These are phyloP conservation scores for Actenoides hombroni DNA, from an alignment of 2,113 vertebrate genomes.

Conservation along the genomic window DNA sequence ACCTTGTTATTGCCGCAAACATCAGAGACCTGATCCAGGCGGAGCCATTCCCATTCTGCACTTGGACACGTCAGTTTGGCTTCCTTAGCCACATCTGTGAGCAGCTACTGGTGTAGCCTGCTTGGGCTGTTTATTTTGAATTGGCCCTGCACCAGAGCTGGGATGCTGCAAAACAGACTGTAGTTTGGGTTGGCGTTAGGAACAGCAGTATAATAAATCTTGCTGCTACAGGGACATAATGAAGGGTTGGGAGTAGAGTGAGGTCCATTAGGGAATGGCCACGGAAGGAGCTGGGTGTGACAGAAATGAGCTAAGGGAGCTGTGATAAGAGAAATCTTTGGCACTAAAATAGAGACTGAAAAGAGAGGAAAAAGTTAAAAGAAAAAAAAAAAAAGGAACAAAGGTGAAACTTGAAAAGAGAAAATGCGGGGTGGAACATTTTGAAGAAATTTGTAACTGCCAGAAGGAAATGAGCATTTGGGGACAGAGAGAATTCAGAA, in stretches of 20 bases:
- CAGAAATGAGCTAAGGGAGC: not conserved
- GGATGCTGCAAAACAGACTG: not conserved
- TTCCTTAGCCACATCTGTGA: not conserved
- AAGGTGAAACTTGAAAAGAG: not conserved
- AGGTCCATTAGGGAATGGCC: not conserved
- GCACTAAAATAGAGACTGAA: not conserved
- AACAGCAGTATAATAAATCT: not conserved
- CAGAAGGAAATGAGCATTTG: not conserved
- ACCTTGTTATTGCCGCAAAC: not conserved
- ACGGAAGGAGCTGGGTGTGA: not conserved
- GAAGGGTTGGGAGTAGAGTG: accelerated
- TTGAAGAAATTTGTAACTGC: not conserved
- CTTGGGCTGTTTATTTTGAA: not conserved
- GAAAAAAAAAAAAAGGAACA: not conserved
- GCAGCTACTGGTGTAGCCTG: not conserved
- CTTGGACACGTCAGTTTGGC: not conserved
- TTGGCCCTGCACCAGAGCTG: not conserved
- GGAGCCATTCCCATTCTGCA: not conserved
- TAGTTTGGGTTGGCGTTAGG: not conserved
- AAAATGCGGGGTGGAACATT: not conserved
- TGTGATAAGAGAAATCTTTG: not conserved
- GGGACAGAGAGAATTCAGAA: not conserved
- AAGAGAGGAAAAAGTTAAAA: not conserved
- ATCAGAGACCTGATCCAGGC: not conserved
- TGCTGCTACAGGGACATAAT: not conserved